These are phyloP conservation scores for Xestia ashworthii DNA, from an alignment of 2,888 invertebrate genomes.

Conservation along the genomic window DNA sequence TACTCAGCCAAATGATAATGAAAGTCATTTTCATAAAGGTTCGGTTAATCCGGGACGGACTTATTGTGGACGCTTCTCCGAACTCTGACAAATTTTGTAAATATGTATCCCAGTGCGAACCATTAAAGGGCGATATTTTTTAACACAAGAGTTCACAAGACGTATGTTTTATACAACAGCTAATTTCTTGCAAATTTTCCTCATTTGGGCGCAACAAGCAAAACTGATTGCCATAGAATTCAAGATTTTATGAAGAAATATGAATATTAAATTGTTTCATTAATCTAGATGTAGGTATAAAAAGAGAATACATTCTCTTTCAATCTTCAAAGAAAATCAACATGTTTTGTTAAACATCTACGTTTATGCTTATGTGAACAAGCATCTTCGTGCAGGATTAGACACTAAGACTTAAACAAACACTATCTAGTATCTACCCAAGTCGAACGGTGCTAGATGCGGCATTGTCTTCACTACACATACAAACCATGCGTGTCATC, in stretches of 20 bases:
- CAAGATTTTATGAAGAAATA: background rate
- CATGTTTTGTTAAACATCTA: background rate
- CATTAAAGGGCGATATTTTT: background rate
- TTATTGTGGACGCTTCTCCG: background rate
- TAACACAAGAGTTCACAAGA: background rate
- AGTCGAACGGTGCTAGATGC: background rate
- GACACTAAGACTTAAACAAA: slow-evolving; percentile 18
- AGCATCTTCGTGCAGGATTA: slow-evolving; percentile 17
- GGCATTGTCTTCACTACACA: no score
- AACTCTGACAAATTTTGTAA: background rate
- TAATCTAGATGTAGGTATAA: background rate
- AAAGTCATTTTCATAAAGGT: background rate
- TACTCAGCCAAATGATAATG: background rate
- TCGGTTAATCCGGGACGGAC: background rate
- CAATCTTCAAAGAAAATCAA: background rate
- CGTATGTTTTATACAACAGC: background rate
- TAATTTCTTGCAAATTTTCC: background rate
- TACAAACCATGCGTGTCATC: background rate
- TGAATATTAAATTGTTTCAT: background rate
- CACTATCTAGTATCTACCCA: background rate
- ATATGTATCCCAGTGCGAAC: background rate
- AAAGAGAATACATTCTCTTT: background rate
- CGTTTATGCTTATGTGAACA: background rate
- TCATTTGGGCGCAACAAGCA: background rate
- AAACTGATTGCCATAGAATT: background rate